Base-by-base conservation (phyloP, 2,797 vertebrate genomes). In the Aphelocoma californica region DNA sequence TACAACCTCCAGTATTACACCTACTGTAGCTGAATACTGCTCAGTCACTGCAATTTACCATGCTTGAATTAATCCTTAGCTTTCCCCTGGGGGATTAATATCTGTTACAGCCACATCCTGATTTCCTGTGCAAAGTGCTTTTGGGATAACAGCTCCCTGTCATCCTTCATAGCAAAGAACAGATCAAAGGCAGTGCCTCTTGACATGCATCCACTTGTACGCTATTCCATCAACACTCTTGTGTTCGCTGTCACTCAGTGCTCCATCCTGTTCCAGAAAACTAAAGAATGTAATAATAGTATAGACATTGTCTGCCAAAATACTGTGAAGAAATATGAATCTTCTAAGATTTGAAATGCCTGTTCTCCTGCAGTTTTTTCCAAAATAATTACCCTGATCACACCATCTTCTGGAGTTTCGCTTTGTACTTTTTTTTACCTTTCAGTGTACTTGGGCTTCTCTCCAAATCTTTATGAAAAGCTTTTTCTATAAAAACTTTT, bases 91-190 rank as follows among this genome's bases (percentile, higher is more conserved):
- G 96, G 87, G 93, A 97, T 96, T 96, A 95, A 94, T 95, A 90
- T 91, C 94, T 61, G 61, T 92, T 94, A 82, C 29, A 61, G 91
- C 81, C 57, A 78, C 61, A 95, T 96, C 96, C 94, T 93, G 71
- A 36, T 90, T 97, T 96, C 96, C 96, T 92, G 83, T 58, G 71
- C 94, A 93, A 96, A 96, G 93, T 96, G 94, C 97, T 89, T 96
- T 88, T 82, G 96, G 95, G 94, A 95, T 70, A 91, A 80, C 82
- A 95, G 86, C 93, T 95, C 93, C 93, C 93, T 16, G 2, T 88
- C 94, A 73, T 94, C 94, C 94, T 94, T 78, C 60, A 50, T 62
- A 92, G 86, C 61, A 90, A 95, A 93, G 90, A 78, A 50, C 61
- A 89, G 77, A 91, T 93, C 72, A 89, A 92, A 96, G 95, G 77